Evolutionary conservation across 2,797 vertebrate genomes (phyloP).

Genomic region (Meda fulgida): DNA sequence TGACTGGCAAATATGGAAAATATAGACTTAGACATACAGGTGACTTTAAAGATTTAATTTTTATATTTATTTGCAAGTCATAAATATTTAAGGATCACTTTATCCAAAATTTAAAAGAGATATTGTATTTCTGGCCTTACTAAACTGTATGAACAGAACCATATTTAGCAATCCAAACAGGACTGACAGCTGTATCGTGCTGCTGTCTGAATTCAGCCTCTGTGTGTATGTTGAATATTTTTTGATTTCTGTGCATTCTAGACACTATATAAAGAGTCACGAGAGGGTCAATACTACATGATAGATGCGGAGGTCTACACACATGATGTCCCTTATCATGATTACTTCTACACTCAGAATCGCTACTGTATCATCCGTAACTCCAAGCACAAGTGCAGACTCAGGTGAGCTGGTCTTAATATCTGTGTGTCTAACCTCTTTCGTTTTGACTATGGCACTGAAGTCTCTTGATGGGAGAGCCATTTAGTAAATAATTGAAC

Average conservation of each 20-base stretch:
- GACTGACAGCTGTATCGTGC: neutral
- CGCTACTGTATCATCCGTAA: slow-evolving; percentile 86
- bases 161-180: neutral
- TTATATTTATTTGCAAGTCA: slow-evolving; percentile 5
- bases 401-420: slow-evolving; percentile 80
- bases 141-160: neutral
- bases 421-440: neutral
- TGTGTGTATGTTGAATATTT: neutral
- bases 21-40: neutral
- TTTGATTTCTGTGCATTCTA: slow-evolving; percentile 61
- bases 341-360: slow-evolving; percentile 95
- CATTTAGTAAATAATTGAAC: neutral
- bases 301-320: slow-evolving; percentile 90
- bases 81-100: neutral
- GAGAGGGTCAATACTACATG: slow-evolving; percentile 86
- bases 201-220: neutral
- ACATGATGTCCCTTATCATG: slow-evolving; percentile 95
- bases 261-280: slow-evolving; percentile 88
- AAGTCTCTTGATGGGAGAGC: neutral
- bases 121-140: neutral
- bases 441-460: neutral
- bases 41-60: neutral
- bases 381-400: slow-evolving; percentile 88
- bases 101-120: neutral
- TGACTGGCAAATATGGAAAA: neutral